A percentile compares a stretch with the other conserved stretches of the same genome.
These are phyloP conservation scores for Diglossa brunneiventris DNA, from an alignment of 2,113 vertebrate species.

Conservation along the genomic window DNA sequence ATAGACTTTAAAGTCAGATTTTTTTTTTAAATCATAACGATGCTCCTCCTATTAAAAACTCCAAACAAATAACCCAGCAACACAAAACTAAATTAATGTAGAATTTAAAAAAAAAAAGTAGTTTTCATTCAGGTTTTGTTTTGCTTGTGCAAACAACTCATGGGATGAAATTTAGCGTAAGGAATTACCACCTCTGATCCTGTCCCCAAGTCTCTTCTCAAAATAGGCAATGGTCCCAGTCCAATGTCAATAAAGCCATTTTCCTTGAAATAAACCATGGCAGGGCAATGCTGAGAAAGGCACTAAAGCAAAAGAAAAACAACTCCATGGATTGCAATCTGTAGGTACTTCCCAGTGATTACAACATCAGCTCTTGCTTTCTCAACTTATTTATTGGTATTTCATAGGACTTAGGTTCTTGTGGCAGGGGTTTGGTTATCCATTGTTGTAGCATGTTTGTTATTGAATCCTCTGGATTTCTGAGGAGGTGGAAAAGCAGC, in stretches of 20 bases:
- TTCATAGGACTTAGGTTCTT: not conserved
- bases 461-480: not conserved
- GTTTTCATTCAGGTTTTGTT: not conserved
- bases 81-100: accelerated
- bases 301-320: not conserved
- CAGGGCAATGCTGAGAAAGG: not conserved
- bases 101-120: not conserved
- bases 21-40: not conserved
- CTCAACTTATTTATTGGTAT: not conserved
- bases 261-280: not conserved
- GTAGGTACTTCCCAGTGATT: accelerated
- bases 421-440: accelerated
- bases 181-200: not conserved
- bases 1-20: not conserved
- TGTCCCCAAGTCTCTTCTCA: not conserved
- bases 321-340: accelerated
- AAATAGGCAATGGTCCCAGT: not conserved
- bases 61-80: accelerated
- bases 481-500: not conserved
- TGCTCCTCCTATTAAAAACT: not conserved
- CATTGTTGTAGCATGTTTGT: accelerated
- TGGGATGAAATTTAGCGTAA: not conserved
- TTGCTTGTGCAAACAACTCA: not conserved
- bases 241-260: not conserved
- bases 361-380: not conserved